Evolutionary conservation across 2,113 vertebrate species (phyloP).

Genomic region (Steatornis caripensis): DNA sequence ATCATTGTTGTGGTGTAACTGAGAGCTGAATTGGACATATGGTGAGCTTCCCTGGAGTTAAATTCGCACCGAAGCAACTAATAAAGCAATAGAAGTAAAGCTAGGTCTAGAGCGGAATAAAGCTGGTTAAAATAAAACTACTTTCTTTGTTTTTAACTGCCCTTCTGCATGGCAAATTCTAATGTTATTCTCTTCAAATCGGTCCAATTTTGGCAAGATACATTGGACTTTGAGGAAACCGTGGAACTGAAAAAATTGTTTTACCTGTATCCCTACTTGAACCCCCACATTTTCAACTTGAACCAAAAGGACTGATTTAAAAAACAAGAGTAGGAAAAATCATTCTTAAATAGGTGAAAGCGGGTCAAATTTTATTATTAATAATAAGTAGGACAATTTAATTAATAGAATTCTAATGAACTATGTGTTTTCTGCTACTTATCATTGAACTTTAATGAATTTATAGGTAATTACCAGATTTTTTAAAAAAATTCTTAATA

Average conservation of each 20-base stretch:
- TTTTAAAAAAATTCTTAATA: not conserved
- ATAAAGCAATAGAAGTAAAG: too few relatives aligned
- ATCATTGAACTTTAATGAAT: not conserved
- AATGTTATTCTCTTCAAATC: not conserved
- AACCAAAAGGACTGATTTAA: not conserved
- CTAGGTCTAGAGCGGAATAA: not conserved
- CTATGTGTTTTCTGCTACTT: not conserved
- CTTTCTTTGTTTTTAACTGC: not conserved
- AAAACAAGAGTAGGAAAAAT: not conserved
- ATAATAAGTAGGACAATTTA: not conserved
- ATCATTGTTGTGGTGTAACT: not conserved
- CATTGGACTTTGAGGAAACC: not conserved
- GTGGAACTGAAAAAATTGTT: not conserved
- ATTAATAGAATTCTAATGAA: conserved; percentile 17
- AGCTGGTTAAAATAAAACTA: not conserved
- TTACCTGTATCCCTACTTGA: not conserved
- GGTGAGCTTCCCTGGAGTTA: not conserved
- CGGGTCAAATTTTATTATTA: not conserved
- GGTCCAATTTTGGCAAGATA: not conserved
- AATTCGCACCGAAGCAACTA: not conserved
- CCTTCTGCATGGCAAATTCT: not conserved
- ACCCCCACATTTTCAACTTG: not conserved
- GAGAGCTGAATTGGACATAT: not conserved
- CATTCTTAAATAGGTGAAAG: not conserved
- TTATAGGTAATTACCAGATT: not conserved